Evolutionary conservation across 2,113 vertebrate genomes (phyloP).

Genomic region (Python bivittatus): DNA sequence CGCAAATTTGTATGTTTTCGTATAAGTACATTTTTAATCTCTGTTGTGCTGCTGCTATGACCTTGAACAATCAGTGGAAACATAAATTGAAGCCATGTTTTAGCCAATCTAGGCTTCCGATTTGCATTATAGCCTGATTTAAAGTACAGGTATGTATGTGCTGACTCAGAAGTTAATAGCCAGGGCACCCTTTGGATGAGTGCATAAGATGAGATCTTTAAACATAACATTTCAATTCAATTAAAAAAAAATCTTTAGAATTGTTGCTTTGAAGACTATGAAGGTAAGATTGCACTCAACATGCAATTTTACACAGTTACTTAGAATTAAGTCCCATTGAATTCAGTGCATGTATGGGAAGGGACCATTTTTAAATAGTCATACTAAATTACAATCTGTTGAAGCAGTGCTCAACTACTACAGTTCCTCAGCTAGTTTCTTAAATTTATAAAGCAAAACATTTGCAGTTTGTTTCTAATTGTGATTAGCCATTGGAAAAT

Average conservation of each 20-base stretch:
- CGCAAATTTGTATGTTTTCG: neutral
- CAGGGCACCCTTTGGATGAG: neutral
- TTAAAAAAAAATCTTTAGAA: neutral
- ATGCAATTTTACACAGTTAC: neutral
- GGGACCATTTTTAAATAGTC: neutral
- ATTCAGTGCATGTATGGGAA: neutral
- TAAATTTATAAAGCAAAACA: neutral
- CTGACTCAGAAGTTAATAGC: neutral
- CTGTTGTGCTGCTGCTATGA: neutral
- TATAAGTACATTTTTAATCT: neutral
- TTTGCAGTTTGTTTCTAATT: neutral
- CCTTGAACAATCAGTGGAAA: neutral
- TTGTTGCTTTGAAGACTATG: neutral
- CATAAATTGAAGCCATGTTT: neutral
- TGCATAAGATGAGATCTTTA: neutral
- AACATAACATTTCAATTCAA: neutral
- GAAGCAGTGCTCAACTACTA: neutral
- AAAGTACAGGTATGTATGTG: neutral
- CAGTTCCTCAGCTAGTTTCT: neutral
- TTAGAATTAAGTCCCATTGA: neutral
- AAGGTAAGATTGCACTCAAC: neutral
- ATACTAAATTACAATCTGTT: neutral
- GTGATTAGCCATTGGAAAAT: neutral
- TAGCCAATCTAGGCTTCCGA: neutral
- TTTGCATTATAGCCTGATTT: neutral